Conservation (phyloP, 2,888 invertebrate genomes). For the Tiphia femorata region DNA sequence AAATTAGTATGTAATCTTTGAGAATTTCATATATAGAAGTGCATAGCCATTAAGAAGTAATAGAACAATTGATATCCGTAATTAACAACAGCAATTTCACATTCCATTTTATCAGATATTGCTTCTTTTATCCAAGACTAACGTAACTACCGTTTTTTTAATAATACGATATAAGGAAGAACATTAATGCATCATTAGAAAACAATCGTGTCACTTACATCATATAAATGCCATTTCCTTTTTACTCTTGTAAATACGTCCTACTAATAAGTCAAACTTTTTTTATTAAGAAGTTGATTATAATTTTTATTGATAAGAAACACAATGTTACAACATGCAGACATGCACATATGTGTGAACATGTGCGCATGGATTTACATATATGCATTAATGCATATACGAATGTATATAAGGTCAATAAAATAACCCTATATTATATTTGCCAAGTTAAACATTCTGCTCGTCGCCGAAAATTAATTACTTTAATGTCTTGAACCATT, state of each 20-base stretch:
- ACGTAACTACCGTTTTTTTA: too few relatives aligned
- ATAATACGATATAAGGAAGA: too few relatives aligned
- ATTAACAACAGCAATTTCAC: too few relatives aligned
- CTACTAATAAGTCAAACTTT: conserved; percentile 11
- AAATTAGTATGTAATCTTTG: too few relatives aligned
- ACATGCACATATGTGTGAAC: conserved; percentile 8
- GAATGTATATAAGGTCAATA: conserved; percentile 23
- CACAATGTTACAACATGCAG: neutral
- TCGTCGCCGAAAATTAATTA: conserved; percentile 9
- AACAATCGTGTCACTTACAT: conserved; percentile 9
- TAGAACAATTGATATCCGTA: too few relatives aligned
- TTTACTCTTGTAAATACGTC: conserved; percentile 27
- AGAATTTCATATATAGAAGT: too few relatives aligned
- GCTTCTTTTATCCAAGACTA: neutral
- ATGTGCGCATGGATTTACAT: too few relatives aligned
- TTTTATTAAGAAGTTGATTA: conserved; percentile 24
- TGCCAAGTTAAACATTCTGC: conserved; percentile 4
- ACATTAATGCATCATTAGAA: neutral
- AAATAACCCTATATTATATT: conserved; percentile 19
- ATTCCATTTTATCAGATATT: neutral
- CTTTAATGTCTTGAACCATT: conserved; percentile 52
- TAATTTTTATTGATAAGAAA: conserved; percentile 7
- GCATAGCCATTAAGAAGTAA: too few relatives aligned
- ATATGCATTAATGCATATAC: conserved; percentile 1
- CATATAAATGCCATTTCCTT: conserved; percentile 18